Conservation (phyloP, 2,113 vertebrate species). For the Polypterus bichir region DNA sequence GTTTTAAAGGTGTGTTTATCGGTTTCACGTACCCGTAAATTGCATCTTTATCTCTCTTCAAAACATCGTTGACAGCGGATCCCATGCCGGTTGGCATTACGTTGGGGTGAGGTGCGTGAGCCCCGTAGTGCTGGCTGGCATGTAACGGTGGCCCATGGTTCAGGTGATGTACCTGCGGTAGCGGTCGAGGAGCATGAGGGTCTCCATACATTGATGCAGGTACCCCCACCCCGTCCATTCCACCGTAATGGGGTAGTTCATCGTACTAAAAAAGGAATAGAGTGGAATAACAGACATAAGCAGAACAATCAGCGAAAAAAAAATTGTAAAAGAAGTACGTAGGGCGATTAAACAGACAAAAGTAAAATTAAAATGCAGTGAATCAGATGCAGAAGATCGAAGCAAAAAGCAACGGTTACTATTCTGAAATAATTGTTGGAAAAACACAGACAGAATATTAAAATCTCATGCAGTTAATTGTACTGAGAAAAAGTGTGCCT, state of each 20-base stretch:
- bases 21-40: slow-evolving; percentile 83
- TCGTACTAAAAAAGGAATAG: slow-evolving; percentile 76
- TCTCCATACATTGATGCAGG: slow-evolving; percentile 97
- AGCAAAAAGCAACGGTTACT: slow-evolving; percentile 13
- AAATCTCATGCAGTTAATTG: background rate
- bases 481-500: slow-evolving; percentile 25
- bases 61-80: slow-evolving; percentile 97
- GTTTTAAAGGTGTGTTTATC: no score
- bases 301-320: slow-evolving; percentile 9
- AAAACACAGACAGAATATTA: slow-evolving; percentile 7
- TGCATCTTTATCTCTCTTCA: slow-evolving; percentile 98
- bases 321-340: slow-evolving; percentile 1
- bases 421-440: slow-evolving; percentile 12
- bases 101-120: slow-evolving; percentile 94
- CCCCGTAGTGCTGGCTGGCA: slow-evolving; percentile 95
- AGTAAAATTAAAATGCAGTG: slow-evolving; percentile 3
- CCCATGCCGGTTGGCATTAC: slow-evolving; percentile 98
- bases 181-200: slow-evolving; percentile 92
- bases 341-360: background rate
- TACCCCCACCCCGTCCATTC: slow-evolving; percentile 95
- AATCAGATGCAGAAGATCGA: slow-evolving; percentile 2
- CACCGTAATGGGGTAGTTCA: slow-evolving; percentile 98
- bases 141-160: slow-evolving; percentile 97
- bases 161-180: slow-evolving; percentile 95
- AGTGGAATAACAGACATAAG: slow-evolving; percentile 28